Evolutionary conservation across 2,888 invertebrate genomes (phyloP).

Genomic region (Digitonthophagus gazella): DNA sequence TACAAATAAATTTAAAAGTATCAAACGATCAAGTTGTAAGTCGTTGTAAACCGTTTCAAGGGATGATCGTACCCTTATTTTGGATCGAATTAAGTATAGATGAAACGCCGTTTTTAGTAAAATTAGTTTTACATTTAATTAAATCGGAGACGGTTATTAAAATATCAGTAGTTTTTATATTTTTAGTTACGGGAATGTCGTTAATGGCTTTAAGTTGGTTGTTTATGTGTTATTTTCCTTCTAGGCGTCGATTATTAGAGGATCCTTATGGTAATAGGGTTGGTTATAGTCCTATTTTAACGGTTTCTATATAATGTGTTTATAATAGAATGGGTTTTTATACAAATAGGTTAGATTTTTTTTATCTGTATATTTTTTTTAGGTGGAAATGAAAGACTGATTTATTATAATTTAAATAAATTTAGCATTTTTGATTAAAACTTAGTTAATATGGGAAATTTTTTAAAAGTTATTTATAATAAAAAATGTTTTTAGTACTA

Average conservation of each 20-base stretch:
- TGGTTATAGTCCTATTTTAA: neutral
- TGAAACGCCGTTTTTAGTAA: constrained; percentile 34
- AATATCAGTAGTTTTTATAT: neutral
- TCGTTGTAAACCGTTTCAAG: constrained; percentile 60
- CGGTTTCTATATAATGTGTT: neutral
- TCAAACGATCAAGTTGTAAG: constrained; percentile 61
- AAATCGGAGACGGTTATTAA: constrained; percentile 36
- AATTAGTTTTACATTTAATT: constrained; percentile 26
- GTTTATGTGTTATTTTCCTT: neutral
- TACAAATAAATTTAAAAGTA: constrained; percentile 74
- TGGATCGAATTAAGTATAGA: constrained; percentile 64
- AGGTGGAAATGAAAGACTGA: too few relatives aligned
- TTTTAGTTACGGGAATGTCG: neutral
- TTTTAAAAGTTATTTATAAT: too few relatives aligned
- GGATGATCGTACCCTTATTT: constrained; percentile 65
- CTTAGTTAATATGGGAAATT: too few relatives aligned
- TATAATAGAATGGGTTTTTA: neutral
- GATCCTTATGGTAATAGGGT: neutral
- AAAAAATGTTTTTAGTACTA: too few relatives aligned
- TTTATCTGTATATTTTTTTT: too few relatives aligned
- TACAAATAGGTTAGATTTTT: too few relatives aligned
- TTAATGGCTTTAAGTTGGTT: neutral
- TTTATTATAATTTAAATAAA: too few relatives aligned
- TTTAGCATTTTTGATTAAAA: too few relatives aligned
- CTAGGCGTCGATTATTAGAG: neutral